Percentiles rank a stretch among this genome's conserved stretches.
These are phyloP conservation scores for Grallaria varia DNA, from an alignment of 2,113 vertebrate genomes.

Conservation along the genomic window DNA sequence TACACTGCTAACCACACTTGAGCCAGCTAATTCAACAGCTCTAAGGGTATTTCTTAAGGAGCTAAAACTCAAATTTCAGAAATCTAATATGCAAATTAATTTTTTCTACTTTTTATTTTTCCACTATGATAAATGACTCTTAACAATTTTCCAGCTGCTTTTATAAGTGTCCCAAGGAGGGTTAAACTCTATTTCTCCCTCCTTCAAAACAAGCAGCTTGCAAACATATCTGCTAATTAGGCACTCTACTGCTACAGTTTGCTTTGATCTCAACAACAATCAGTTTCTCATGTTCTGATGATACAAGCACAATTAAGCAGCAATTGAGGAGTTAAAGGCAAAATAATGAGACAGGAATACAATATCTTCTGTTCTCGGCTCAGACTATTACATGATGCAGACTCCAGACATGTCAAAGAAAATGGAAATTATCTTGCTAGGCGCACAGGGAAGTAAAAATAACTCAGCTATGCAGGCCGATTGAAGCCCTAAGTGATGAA, in stretches of 20 bases:
- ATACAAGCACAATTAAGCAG: background rate
- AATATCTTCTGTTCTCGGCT: background rate
- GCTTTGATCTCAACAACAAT: conserved; percentile 52
- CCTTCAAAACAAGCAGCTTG: conserved; percentile 10
- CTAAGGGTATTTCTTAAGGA: background rate
- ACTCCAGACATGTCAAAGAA: conserved; percentile 31
- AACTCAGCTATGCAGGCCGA: conserved; percentile 12
- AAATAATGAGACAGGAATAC: conserved; percentile 20
- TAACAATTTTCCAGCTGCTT: background rate
- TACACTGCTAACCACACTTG: background rate
- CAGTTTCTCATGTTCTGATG: background rate
- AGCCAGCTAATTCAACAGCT: background rate
- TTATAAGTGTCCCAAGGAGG: background rate
- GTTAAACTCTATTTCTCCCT: background rate
- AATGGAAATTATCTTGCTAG: conserved; percentile 54
- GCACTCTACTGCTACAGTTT: background rate
- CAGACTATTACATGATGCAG: background rate
- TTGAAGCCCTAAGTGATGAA: conserved; percentile 55
- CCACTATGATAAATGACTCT: background rate
- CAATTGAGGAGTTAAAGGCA: conserved; percentile 35
- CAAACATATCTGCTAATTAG: conserved; percentile 14
- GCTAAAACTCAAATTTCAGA: background rate
- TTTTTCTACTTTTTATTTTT: background rate
- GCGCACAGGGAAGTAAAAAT: conserved; percentile 50
- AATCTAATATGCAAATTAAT: background rate